Percentiles rank a stretch among this genome's conserved stretches.
Evolutionary conservation across 2,888 invertebrate species (phyloP).

Genomic region (Amblyjoppa fuscipennis): DNA sequence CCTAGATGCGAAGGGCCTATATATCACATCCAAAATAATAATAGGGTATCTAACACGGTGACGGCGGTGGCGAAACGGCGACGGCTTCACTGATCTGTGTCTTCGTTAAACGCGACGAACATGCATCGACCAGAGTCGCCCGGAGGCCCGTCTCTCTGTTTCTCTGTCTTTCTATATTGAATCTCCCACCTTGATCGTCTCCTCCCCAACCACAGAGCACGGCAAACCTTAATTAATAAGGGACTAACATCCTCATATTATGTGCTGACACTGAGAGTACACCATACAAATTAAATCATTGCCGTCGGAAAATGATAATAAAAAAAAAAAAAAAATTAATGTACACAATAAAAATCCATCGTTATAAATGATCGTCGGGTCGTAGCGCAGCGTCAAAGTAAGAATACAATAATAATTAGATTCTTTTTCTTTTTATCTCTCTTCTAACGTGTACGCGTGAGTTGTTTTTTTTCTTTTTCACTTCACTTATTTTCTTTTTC

Average conservation of each 20-base stretch:
- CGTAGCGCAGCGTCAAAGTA: conserved; percentile 77
- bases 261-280: conserved; percentile 83
- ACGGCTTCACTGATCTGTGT: neutral
- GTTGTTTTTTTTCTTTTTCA: conserved; percentile 1
- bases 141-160: neutral
- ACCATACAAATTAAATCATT: conserved; percentile 82
- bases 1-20: conserved; percentile 55
- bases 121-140: neutral
- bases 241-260: conserved; percentile 83
- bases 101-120: conserved; percentile 8
- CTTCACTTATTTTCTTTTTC: conserved; percentile 28
- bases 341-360: conserved; percentile 81
- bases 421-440: neutral
- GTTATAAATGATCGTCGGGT: conserved; percentile 80
- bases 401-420: conserved; percentile 50
- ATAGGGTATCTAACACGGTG: conserved; percentile 48
- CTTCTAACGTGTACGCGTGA: conserved; percentile 48
- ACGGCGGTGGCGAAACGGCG: conserved; percentile 31
- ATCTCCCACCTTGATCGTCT: conserved; percentile 77
- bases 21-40: conserved; percentile 64
- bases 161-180: conserved; percentile 13
- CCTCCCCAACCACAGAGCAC: conserved; percentile 78
- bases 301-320: conserved; percentile 68
- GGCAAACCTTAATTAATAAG: conserved; percentile 82
- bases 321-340: conserved; percentile 75